Base-by-base conservation (phyloP, 2,797 vertebrate species). In the Salmo trutta region DNA sequence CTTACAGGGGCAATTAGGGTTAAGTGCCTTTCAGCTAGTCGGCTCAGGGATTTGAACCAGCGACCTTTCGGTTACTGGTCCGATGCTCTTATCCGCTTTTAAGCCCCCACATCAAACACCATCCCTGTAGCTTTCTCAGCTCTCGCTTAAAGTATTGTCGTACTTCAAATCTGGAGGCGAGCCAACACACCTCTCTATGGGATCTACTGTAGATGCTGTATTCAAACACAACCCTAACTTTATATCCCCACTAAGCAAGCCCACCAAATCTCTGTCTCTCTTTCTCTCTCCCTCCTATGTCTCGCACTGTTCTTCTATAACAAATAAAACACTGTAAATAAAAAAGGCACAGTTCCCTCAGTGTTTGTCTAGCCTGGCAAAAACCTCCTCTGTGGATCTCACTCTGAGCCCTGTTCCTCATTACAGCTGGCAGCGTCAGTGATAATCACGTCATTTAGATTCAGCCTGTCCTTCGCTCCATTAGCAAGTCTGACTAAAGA, bases 401-500 rank as follows among this genome's bases (percentile, higher is more conserved):
- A 87, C 81, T 84, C 73, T 83, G 83, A 73, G 85, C 84, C 81
- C 83, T 77, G 84, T 89, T 86, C 86, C 88, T 91, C 90, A 94
- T 91, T 92, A 84, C 89, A 91, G 90, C 90, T 91, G 93, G 91
- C 91, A 91, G 90, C 84, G 91, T 91, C 93, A 90, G 89, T 85
- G 90, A 92, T 92, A 91, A 94, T 93, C 91, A 93, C 76, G 21
- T 92, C 91, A 93, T 93, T 93, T 90, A 86, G 88, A 93, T 91
- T 88, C 91, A 90, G 91, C 87, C 78, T 80, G 91, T 88, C 86
- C 85, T 85, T 81, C 81, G 80, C 81, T 77, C 86, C 89, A 91
- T 92, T 91, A 91, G 89, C 88, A 86, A 87, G 91, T 89, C 88
- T 84, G 80, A 85, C 79, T 85, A 79, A 59, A 84, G 83, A 84